Percentiles rank a stretch among this genome's conserved stretches.
Evolutionary conservation across 2,888 invertebrate species (phyloP).

Genomic region (Ormyrus pomaceus): DNA sequence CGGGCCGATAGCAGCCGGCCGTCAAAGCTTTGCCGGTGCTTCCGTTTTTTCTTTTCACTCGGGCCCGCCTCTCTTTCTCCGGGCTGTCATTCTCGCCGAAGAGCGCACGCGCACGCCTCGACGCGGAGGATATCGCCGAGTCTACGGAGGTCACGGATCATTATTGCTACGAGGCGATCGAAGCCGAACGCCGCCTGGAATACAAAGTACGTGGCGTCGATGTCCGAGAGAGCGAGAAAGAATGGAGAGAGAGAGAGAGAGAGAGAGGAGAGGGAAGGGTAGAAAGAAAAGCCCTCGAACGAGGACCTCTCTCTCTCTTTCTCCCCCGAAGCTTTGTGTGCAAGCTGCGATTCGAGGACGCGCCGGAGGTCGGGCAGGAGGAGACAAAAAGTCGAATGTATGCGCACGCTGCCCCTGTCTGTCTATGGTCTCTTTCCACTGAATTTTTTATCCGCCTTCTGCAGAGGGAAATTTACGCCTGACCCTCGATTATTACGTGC

Average conservation of each 20-base stretch:
- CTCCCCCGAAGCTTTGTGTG: neutral
- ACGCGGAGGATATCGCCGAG: neutral
- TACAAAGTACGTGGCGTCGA: constrained; percentile 29
- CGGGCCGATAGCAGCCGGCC: neutral
- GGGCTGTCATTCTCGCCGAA: too few species aligned
- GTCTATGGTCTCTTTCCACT: neutral
- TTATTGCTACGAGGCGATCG: constrained; percentile 35
- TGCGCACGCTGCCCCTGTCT: neutral
- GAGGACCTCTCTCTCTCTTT: neutral
- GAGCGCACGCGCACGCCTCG: too few species aligned
- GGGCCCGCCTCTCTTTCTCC: neutral
- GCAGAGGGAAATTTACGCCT: neutral
- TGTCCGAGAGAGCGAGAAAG: constrained; percentile 14
- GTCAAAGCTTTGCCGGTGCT: constrained; percentile 4
- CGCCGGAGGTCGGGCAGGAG: neutral
- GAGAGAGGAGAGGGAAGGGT: neutral
- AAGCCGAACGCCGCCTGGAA: constrained; percentile 17
- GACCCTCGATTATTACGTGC: neutral
- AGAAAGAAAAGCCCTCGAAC: neutral
- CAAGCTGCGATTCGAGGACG: neutral
- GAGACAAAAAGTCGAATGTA: constrained; percentile 2
- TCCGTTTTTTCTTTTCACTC: constrained; percentile 1
- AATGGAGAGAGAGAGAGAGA: neutral
- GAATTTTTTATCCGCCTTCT: constrained; percentile 8
- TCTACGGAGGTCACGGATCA: constrained; percentile 40